Conservation (phyloP, 2,113 vertebrate genomes). For the Gobius niger region DNA sequence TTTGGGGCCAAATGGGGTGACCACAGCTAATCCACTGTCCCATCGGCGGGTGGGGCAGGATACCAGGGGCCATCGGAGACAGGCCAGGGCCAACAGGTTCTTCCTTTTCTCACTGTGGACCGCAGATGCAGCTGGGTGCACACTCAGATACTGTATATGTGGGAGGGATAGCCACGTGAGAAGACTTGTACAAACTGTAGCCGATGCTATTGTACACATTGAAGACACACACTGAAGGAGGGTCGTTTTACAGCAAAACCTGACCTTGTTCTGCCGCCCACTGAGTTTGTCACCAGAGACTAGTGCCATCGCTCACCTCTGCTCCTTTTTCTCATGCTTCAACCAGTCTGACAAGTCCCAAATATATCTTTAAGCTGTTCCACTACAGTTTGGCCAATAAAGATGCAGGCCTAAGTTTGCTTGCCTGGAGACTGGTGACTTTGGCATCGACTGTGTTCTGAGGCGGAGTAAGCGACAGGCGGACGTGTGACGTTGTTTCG, state of each 20-base stretch:
- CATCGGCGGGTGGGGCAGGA: slow-evolving; percentile 44
- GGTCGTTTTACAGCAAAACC: slow-evolving; percentile 15
- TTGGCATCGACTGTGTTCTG: no score
- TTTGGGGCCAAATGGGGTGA: slow-evolving; percentile 53
- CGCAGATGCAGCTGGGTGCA: slow-evolving; percentile 7
- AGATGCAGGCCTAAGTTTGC: no score
- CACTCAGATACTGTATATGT: slow-evolving; percentile 2
- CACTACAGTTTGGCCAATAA: not conserved
- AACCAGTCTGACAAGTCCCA: not conserved
- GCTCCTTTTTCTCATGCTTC: slow-evolving; percentile 1
- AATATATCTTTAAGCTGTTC: not conserved
- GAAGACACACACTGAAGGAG: slow-evolving; percentile 1
- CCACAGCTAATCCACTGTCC: slow-evolving; percentile 52
- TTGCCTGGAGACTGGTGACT: no score
- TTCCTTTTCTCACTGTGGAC: slow-evolving; percentile 36
- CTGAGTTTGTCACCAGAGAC: slow-evolving; percentile 12
- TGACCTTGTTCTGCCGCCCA: slow-evolving; percentile 17
- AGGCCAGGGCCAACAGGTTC: slow-evolving; percentile 36
- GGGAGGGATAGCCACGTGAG: slow-evolving; percentile 1
- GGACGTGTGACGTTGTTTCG: no score
- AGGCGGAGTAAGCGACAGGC: no score
- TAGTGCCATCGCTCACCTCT: not conserved
- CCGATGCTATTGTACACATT: not conserved
- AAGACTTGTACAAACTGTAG: not conserved
- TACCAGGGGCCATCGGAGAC: slow-evolving; percentile 46